Base-by-base conservation (phyloP, 2,888 invertebrate genomes). In the Zootermopsis nevadensis region DNA sequence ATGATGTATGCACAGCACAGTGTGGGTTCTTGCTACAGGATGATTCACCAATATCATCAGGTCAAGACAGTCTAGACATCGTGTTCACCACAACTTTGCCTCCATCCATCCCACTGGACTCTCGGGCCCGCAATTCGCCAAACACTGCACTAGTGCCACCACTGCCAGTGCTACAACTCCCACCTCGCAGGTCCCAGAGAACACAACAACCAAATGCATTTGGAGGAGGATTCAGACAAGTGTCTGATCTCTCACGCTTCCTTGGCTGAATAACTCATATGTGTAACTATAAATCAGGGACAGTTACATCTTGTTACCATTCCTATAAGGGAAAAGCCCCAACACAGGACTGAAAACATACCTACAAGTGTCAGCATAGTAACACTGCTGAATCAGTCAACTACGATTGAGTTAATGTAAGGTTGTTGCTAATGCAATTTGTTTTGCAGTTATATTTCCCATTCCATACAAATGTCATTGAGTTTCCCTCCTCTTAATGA, bases 1-100 rank as follows among this genome's bases (percentile, higher is more conserved):
- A 98, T 88, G 96, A 96, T 88, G 96, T 97, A 24, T 98, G 98
- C 90, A 94, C 96, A 30, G 96, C 97, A 4, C 97, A 98, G 90
- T 98, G 98, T 89, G 96, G 96, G 69, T 94, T 95, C 87, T 91
- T 94, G 24, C 89, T 94, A 33, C 90, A 91, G 3, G 55, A 76
- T 79, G 55, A 38, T 30, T 10, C 80, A 30, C 1, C 81, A n/a
- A 10, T 66, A 66, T 27, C 79, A n/a, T 79, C 79, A 12, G 79
- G 60, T 15, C 48, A 48, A 33, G 79, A 53, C 33, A 42, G 33
- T 27, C 10, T 35, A 66, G 79, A 79, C 77, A 38, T 84, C 33
- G 72, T 80, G 7, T 82, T 84, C 80, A 84, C 82, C 15, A 82
- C 84, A 12, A 67, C 80, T 0, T 4, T 53, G 12, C 76, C 81